Percentiles rank a stretch among this genome's conserved stretches.
Conservation (phyloP, 2,113 vertebrate genomes). For the Callipepla californica region DNA sequence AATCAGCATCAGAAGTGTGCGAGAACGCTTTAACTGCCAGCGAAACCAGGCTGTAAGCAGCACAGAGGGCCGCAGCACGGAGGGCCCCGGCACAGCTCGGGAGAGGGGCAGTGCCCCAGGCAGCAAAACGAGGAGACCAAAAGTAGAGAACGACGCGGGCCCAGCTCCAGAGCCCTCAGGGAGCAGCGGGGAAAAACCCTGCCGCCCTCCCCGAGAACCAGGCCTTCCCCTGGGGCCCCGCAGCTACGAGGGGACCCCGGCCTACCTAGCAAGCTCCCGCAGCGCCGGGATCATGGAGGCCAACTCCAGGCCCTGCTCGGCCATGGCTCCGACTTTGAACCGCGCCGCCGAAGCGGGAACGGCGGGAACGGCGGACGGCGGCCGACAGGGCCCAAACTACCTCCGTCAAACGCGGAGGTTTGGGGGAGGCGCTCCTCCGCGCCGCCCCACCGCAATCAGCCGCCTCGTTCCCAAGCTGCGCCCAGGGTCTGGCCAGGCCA, state of each 20-base stretch:
- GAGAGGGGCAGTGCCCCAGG: too few relatives aligned
- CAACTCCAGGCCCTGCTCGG: constrained; percentile 79
- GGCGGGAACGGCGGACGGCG: neutral
- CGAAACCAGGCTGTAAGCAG: fast-evolving
- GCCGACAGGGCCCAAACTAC: constrained; percentile 31
- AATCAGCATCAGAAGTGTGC: too few relatives aligned
- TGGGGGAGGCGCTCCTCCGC: too few relatives aligned
- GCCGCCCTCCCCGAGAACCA: too few relatives aligned
- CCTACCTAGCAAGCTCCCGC: constrained; percentile 90
- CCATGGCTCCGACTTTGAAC: constrained; percentile 35
- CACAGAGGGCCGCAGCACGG: fast-evolving
- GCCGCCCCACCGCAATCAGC: neutral
- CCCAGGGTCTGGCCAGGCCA: too few relatives aligned
- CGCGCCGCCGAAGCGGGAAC: neutral
- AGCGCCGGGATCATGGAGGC: constrained; percentile 96
- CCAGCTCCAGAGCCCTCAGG: neutral
- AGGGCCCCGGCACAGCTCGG: fast-evolving
- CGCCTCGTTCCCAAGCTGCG: neutral
- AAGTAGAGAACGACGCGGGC: fast-evolving
- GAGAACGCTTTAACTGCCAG: fast-evolving
- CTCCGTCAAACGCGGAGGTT: too few relatives aligned
- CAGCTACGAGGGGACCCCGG: fast-evolving
- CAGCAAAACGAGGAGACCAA: fast-evolving
- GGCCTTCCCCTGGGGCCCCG: too few relatives aligned
- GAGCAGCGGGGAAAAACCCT: fast-evolving